A percentile compares a stretch with the other conserved stretches of the same genome.
Evolutionary conservation across 2,888 invertebrate species (phyloP).

Genomic region (Catocala sponsa): DNA sequence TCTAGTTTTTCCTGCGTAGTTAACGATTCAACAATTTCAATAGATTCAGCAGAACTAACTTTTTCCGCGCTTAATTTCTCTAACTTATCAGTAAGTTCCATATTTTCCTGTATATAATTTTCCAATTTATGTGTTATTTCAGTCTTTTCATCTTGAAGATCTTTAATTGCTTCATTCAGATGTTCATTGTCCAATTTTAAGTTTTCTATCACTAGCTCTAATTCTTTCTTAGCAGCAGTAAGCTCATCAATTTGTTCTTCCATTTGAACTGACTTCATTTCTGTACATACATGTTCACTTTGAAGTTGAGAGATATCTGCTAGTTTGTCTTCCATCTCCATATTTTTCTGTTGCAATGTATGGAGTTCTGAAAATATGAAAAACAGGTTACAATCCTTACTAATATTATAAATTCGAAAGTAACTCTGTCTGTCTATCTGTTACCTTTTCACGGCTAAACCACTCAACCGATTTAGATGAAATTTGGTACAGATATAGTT

Average conservation of each 20-base stretch:
- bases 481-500: no score
- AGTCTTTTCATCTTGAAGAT: slow-evolving; percentile 88
- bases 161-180: slow-evolving; percentile 85
- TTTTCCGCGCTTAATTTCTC: slow-evolving; percentile 92
- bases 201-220: slow-evolving; percentile 82
- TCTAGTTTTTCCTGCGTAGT: slow-evolving; percentile 92
- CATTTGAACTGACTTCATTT: slow-evolving; percentile 92
- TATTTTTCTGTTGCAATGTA: slow-evolving; percentile 88
- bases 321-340: slow-evolving; percentile 88
- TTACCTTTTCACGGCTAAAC: no score
- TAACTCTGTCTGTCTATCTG: no score
- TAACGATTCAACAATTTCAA: slow-evolving; percentile 91
- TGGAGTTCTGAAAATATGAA: slow-evolving; percentile 81
- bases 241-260: slow-evolving; percentile 92
- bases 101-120: slow-evolving; percentile 91
- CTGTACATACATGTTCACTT: slow-evolving; percentile 91
- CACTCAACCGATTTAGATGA: no score
- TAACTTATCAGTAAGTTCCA: slow-evolving; percentile 91
- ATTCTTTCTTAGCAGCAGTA: slow-evolving; percentile 80
- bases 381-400: slow-evolving; percentile 8
- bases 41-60: slow-evolving; percentile 92
- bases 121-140: slow-evolving; percentile 89
- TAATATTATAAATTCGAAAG: no score
- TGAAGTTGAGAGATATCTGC: slow-evolving; percentile 89
- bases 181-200: slow-evolving; percentile 86